phyloP scores from a whole-genome alignment of 2,797 vertebrate genomes.

The Periophthalmus magnuspinnatus region DNA sequence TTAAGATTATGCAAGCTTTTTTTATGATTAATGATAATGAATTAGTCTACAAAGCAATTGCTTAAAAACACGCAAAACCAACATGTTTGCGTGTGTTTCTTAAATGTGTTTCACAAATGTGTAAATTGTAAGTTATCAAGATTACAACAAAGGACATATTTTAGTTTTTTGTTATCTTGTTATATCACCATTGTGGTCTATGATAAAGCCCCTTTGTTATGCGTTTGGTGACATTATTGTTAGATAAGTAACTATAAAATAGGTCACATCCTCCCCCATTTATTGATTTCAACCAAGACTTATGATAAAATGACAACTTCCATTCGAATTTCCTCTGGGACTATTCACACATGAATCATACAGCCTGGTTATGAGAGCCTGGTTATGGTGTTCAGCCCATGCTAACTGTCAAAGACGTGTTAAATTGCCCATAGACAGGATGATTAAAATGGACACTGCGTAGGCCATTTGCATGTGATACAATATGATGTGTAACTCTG shows the following conservation, averaged over 20 bases:
- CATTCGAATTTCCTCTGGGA: neutral
- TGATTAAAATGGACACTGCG: neutral
- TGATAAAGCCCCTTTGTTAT: neutral
- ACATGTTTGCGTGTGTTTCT: no score
- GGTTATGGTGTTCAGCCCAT: neutral
- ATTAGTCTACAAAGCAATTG: no score
- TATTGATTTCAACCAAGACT: neutral
- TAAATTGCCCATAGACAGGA: neutral
- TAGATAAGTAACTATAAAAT: neutral
- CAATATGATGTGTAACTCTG: neutral
- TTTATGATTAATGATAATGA: no score
- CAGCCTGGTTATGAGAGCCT: neutral
- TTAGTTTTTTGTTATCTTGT: neutral
- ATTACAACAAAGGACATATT: no score
- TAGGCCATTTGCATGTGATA: neutral
- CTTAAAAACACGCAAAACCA: no score
- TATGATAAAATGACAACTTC: slow-evolving; percentile 1
- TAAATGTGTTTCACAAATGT: no score
- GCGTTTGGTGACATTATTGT: neutral
- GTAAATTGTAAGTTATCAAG: no score
- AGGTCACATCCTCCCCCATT: neutral
- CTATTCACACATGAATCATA: neutral
- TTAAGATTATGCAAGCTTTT: no score
- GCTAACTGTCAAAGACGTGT: neutral
- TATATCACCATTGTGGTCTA: neutral